Conservation (phyloP, 2,113 vertebrate genomes). For the Prochilodus magdalenae region DNA sequence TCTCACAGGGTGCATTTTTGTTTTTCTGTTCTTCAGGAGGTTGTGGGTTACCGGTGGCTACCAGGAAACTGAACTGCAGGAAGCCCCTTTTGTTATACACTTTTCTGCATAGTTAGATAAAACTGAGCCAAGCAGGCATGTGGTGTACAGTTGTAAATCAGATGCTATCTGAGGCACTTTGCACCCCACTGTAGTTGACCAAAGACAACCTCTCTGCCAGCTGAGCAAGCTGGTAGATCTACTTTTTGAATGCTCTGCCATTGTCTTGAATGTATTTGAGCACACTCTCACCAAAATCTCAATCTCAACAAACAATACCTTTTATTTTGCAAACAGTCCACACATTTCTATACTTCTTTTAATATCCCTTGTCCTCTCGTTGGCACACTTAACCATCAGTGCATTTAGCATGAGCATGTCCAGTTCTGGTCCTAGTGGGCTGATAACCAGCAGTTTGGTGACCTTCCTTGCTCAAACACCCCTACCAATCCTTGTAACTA, state of each 20-base stretch:
- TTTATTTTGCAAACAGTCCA: constrained; percentile 19
- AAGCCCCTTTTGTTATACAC: constrained; percentile 60
- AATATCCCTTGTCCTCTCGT: background rate
- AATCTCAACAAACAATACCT: background rate
- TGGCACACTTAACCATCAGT: background rate
- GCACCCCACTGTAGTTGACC: background rate
- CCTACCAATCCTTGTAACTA: background rate
- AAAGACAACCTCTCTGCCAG: background rate
- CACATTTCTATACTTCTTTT: constrained; percentile 7
- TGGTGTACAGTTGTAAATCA: constrained; percentile 60
- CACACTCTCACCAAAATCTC: background rate
- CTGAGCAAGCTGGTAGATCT: background rate
- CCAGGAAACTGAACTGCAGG: constrained; percentile 63
- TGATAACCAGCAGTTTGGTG: background rate
- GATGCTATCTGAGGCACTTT: constrained; percentile 25
- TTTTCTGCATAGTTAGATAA: constrained; percentile 72
- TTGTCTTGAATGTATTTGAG: background rate
- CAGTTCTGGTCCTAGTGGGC: background rate
- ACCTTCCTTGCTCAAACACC: background rate
- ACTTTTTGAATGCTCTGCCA: background rate
- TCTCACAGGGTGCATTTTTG: background rate
- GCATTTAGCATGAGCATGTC: background rate
- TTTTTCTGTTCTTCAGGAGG: constrained; percentile 21
- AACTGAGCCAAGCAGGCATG: constrained; percentile 38
- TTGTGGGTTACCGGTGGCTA: constrained; percentile 36